phyloP scores from a whole-genome alignment of 2,888 invertebrate species.

The Liopterus haemorrhoidalis region DNA sequence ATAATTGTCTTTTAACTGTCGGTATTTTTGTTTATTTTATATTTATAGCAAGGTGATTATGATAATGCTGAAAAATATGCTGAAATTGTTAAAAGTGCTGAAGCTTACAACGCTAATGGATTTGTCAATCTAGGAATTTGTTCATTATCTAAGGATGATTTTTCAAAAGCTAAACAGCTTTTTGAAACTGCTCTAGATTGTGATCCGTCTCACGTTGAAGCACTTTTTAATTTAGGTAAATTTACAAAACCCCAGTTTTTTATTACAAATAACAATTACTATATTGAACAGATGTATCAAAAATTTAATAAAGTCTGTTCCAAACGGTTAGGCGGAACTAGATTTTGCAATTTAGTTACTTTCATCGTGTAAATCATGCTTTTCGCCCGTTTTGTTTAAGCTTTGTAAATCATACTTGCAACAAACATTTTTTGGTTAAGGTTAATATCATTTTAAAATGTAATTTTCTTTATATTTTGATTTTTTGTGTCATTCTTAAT shows the following conservation, averaged over 20 bases:
- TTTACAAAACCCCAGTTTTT: constrained; percentile 4
- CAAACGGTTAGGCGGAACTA: no score
- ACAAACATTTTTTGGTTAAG: constrained; percentile 2
- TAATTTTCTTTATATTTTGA: no score
- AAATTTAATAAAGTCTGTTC: no score
- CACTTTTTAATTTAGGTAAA: constrained; percentile 72
- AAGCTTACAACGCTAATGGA: constrained; percentile 73
- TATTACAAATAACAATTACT: constrained; percentile 3
- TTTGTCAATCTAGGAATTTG: constrained; percentile 82
- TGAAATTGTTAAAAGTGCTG: constrained; percentile 65
- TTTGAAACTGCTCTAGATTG: constrained; percentile 70
- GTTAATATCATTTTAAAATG: no score
- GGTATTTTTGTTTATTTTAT: constrained; percentile 13
- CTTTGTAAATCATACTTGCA: no score
- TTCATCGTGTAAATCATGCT: no score
- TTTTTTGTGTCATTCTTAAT: no score
- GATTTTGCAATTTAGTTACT: no score
- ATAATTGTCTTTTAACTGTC: background rate
- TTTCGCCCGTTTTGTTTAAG: no score
- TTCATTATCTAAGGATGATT: constrained; percentile 61
- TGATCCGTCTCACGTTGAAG: constrained; percentile 78
- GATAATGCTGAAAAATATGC: constrained; percentile 72
- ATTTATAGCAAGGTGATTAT: constrained; percentile 66
- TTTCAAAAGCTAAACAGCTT: constrained; percentile 64
- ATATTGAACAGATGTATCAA: background rate